A percentile compares a stretch with the other conserved stretches of the same genome.
Conservation (phyloP, 1,140 invertebrate species). For the Caenorhabditis tropicalis region DNA sequence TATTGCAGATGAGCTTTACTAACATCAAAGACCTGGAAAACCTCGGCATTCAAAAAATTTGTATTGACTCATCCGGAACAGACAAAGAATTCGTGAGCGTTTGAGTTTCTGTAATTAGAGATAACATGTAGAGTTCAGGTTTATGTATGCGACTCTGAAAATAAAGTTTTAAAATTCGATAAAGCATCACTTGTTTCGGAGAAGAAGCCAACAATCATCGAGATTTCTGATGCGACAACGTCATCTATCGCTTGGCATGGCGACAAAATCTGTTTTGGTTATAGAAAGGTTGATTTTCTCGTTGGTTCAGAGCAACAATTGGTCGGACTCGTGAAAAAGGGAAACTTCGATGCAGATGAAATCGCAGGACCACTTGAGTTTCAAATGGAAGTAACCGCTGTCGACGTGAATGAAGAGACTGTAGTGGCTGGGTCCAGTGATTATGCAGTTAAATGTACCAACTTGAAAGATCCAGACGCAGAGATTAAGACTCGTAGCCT, state of each 20-base stretch:
- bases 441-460: not conserved
- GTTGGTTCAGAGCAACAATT: conserved; percentile 5
- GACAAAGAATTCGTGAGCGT: not conserved
- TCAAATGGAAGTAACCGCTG: not conserved
- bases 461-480: not conserved
- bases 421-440: not conserved
- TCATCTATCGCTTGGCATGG: conserved; percentile 1
- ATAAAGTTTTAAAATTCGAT: not conserved
- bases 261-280: not conserved
- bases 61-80: not conserved
- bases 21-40: conserved; percentile 29
- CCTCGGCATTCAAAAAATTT: conserved; percentile 8
- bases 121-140: not conserved
- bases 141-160: not conserved
- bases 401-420: not conserved
- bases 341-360: not conserved
- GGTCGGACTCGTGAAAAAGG: not conserved
- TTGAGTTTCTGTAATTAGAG: not conserved
- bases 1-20: conserved; percentile 26
- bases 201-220: not conserved
- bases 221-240: conserved; percentile 6
- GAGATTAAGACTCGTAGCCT: not conserved
- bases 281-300: conserved; percentile 14
- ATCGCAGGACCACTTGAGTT: not conserved
- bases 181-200: not conserved